A percentile compares a stretch with the other conserved stretches of the same genome.
Conservation (phyloP, 2,113 vertebrate species). For the Equus quagga region DNA sequence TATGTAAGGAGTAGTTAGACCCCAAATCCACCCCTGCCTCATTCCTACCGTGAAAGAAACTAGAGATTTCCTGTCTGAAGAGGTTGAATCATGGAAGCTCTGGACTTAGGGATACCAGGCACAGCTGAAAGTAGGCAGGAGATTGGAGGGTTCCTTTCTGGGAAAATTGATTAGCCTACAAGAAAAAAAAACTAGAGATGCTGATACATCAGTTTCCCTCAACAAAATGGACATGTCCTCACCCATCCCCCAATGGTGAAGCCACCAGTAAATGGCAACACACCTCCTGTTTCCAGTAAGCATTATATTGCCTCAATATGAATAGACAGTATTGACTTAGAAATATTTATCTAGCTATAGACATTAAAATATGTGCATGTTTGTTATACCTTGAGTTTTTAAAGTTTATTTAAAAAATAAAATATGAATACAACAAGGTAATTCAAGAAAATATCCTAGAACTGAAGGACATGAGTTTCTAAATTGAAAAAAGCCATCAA, state of each 20-base stretch:
- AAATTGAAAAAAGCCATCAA: not conserved
- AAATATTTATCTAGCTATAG: not conserved
- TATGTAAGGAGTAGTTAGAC: not conserved
- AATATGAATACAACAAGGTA: not conserved
- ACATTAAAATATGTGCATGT: not conserved
- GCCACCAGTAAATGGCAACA: not conserved
- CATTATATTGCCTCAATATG: not conserved
- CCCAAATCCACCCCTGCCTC: not conserved
- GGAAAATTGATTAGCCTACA: not conserved
- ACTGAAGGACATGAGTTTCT: not conserved
- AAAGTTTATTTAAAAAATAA: conserved; percentile 1
- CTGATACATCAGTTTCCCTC: not conserved
- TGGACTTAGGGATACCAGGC: not conserved
- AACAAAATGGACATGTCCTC: not conserved
- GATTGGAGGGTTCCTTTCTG: not conserved
- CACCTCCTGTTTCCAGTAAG: not conserved
- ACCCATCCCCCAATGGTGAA: not conserved
- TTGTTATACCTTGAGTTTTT: not conserved
- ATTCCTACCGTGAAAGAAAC: not conserved
- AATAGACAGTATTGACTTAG: not conserved
- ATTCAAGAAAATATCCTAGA: not conserved
- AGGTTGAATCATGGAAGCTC: not conserved
- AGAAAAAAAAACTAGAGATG: not conserved
- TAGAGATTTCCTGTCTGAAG: not conserved
- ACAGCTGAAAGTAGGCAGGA: not conserved